Conservation (phyloP, 2,113 vertebrate genomes). For the Pterocles orientalis region DNA sequence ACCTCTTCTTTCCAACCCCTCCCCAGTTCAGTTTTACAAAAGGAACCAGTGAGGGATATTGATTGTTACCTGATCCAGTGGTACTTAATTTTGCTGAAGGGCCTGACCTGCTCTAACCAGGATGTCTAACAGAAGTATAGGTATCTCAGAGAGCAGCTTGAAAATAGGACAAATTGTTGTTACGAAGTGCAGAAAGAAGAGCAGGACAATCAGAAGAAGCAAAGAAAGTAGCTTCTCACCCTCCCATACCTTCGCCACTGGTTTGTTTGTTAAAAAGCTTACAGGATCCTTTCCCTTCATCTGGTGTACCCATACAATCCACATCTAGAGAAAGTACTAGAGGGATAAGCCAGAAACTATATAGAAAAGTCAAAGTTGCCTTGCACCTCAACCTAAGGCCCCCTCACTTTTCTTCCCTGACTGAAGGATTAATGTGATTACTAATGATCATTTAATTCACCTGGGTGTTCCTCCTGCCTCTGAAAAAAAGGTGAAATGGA, state of each 20-base stretch:
- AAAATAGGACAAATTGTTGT: background rate
- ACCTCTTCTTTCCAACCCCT: background rate
- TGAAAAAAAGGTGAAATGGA: background rate
- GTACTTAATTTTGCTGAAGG: background rate
- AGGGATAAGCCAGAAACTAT: background rate
- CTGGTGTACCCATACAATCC: background rate
- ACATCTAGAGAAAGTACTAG: background rate
- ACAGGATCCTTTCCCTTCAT: background rate
- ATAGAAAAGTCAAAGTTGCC: background rate
- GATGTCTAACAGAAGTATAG: background rate
- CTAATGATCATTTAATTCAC: background rate
- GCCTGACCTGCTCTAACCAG: background rate
- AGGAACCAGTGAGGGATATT: background rate
- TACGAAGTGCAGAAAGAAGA: background rate
- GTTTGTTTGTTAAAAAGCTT: background rate
- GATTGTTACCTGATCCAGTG: background rate
- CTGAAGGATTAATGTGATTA: background rate
- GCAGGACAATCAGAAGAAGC: background rate
- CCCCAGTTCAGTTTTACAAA: background rate
- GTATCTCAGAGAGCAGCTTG: background rate
- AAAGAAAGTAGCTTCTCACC: background rate
- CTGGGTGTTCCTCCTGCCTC: background rate
- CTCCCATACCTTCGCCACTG: background rate
- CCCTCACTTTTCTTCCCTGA: background rate
- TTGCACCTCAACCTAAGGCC: background rate